A percentile compares a stretch with the other conserved stretches of the same genome.
These are phyloP conservation scores for Drosophila orena DNA, from an alignment of 1,140 invertebrate genomes.

Conservation along the genomic window DNA sequence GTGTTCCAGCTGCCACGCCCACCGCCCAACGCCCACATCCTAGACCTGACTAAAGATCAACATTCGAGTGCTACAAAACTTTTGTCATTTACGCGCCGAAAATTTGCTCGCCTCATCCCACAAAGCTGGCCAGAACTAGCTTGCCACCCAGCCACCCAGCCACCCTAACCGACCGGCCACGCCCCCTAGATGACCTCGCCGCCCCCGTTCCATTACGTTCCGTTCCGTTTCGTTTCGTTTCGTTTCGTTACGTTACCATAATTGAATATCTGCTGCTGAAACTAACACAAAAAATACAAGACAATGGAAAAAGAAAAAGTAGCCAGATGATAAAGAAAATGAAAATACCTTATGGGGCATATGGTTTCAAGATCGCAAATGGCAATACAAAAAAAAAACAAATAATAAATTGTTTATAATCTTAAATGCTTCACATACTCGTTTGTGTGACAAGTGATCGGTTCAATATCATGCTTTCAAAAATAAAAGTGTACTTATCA, in stretches of 20 bases:
- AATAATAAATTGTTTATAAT: neutral
- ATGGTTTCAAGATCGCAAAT: neutral
- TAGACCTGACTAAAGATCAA: constrained; percentile 76
- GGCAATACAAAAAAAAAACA: neutral
- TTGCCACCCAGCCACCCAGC: neutral
- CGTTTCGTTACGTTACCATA: constrained; percentile 56
- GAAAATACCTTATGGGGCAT: neutral
- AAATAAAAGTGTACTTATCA: no score
- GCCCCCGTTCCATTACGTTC: constrained; percentile 17
- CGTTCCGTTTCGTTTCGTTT: constrained; percentile 37
- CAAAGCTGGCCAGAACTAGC: neutral
- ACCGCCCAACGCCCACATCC: neutral
- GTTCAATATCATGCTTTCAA: no score
- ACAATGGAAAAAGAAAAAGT: neutral
- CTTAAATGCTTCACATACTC: no score
- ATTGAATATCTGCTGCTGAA: constrained; percentile 65
- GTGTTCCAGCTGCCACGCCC: constrained; percentile 39
- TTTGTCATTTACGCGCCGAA: constrained; percentile 79
- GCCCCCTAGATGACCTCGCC: constrained; percentile 44
- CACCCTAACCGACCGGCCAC: neutral
- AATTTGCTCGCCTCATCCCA: constrained; percentile 41
- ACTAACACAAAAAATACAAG: constrained; percentile 35
- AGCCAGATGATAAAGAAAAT: constrained; percentile 3
- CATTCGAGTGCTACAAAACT: constrained; percentile 72
- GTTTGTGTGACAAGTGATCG: no score